Conservation (phyloP, 2,797 vertebrate genomes). For the Thaleichthys pacificus region DNA sequence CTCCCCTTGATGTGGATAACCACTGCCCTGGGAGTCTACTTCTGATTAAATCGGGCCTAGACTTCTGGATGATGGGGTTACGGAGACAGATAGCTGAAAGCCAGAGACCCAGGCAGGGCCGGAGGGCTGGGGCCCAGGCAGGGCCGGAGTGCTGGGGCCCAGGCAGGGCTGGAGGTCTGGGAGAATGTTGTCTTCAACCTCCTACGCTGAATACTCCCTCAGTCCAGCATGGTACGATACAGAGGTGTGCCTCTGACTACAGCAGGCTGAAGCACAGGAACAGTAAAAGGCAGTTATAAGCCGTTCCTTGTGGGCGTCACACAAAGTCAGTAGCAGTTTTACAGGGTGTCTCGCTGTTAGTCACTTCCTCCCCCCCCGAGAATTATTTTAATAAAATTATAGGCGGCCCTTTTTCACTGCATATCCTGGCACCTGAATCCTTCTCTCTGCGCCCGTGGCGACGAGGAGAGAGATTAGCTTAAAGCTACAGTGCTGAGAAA, state of each 20-base stretch:
- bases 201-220: no score
- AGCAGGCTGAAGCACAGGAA: slow-evolving; percentile 13
- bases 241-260: slow-evolving; percentile 27
- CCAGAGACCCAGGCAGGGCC: no score
- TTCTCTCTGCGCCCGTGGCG: slow-evolving; percentile 28
- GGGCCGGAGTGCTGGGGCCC: no score
- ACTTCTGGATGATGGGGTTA: no score
- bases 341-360: slow-evolving; percentile 41
- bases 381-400: slow-evolving; percentile 37
- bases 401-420: slow-evolving; percentile 6
- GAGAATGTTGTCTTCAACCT: no score
- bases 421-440: slow-evolving; percentile 5
- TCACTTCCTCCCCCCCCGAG: slow-evolving; percentile 17
- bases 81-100: no score
- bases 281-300: slow-evolving; percentile 1
- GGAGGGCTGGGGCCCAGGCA: no score
- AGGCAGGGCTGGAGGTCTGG: no score
- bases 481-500: slow-evolving; percentile 31
- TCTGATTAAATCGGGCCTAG: no score
- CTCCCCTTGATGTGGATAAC: no score
- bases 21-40: no score
- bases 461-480: slow-evolving; percentile 17
- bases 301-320: slow-evolving; percentile 10
- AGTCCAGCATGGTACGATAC: neutral
- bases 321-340: slow-evolving; percentile 34